These are phyloP conservation scores for Heteromyza rotundicornis DNA, from an alignment of 2,888 invertebrate genomes.

Conservation along the genomic window DNA sequence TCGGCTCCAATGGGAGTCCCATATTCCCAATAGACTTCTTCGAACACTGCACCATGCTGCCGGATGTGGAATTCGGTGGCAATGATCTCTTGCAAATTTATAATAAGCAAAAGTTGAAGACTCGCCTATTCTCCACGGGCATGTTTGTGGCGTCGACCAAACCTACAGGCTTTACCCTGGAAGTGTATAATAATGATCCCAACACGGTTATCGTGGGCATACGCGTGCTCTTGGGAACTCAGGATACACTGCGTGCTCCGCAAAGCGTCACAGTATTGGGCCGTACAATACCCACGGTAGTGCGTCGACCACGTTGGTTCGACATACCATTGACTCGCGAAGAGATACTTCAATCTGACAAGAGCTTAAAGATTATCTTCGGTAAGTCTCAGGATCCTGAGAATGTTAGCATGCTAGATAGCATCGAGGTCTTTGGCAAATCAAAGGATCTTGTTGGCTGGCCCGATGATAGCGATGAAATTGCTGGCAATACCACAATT, in stretches of 20 bases:
- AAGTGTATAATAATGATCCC: conserved; percentile 85
- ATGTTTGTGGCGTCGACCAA: conserved; percentile 94
- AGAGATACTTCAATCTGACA: conserved; percentile 90
- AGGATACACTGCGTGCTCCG: conserved; percentile 59
- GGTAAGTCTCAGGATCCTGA: conserved; percentile 87
- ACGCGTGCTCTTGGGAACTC: conserved; percentile 79
- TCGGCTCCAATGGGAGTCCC: conserved; percentile 60
- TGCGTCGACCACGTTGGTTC: conserved; percentile 87
- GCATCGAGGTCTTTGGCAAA: conserved; percentile 93
- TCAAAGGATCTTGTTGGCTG: conserved; percentile 95
- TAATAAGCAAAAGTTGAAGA: conserved; percentile 91
- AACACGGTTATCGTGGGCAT: conserved; percentile 90
- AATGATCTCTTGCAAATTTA: conserved; percentile 94
- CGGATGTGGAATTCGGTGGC: conserved; percentile 93
- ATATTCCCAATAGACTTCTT: conserved; percentile 96
- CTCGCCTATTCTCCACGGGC: conserved; percentile 71
- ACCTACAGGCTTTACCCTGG: conserved; percentile 86
- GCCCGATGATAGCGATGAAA: conserved; percentile 93
- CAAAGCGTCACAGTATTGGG: conserved; percentile 63
- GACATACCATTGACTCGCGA: conserved; percentile 94
- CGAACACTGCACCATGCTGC: conserved; percentile 90
- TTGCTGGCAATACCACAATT: conserved; percentile 43
- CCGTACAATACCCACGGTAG: conserved; percentile 73
- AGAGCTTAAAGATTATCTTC: conserved; percentile 82
- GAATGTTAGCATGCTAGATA: conserved; percentile 91